These are phyloP conservation scores for Ageneiosus marmoratus DNA, from an alignment of 2,113 vertebrate species.

Conservation along the genomic window DNA sequence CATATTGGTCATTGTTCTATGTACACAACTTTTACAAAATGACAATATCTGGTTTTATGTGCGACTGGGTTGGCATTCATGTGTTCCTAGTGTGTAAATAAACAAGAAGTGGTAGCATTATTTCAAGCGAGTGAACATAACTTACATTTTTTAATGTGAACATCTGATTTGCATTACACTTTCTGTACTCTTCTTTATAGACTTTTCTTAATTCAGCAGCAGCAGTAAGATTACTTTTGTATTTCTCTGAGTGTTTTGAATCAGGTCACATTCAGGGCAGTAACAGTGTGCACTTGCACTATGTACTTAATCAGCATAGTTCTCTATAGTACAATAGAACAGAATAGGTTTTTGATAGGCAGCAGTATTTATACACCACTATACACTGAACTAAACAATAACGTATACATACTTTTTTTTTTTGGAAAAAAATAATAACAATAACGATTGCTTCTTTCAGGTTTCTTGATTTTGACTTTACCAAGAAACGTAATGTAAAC, in stretches of 20 bases:
- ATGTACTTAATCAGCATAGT: too few relatives aligned
- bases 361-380: too few relatives aligned
- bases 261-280: not conserved
- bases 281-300: not conserved
- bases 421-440: too few relatives aligned
- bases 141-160: not conserved
- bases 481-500: not conserved
- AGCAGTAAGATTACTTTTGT: not conserved
- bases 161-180: not conserved
- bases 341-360: too few relatives aligned
- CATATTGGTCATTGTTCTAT: not conserved
- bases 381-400: too few relatives aligned
- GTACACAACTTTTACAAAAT: not conserved
- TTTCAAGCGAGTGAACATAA: not conserved
- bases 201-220: not conserved
- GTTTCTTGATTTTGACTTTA: not conserved
- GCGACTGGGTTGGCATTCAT: not conserved
- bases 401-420: too few relatives aligned
- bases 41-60: not conserved
- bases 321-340: too few relatives aligned
- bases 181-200: not conserved
- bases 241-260: not conserved
- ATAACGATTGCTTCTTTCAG: not conserved
- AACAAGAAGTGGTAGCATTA: not conserved
- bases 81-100: not conserved